A percentile compares a stretch with the other conserved stretches of the same genome.
Conservation (phyloP, 2,113 vertebrate species). For the Cisticola juncidis region DNA sequence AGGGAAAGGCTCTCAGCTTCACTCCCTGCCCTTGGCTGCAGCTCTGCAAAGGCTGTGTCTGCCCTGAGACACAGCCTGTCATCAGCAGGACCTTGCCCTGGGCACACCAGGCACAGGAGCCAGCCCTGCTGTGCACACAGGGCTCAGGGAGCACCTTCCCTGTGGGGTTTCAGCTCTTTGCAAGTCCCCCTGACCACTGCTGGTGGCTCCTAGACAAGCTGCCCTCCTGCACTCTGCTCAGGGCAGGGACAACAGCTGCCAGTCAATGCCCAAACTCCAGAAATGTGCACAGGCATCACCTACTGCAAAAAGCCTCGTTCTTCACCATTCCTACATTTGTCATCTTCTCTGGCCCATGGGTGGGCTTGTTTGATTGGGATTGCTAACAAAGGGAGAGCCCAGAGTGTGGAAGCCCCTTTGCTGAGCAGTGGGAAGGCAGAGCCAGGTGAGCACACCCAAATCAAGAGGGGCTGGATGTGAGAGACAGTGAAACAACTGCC, state of each 20-base stretch:
- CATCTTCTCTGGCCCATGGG: neutral
- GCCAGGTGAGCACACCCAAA: accelerated
- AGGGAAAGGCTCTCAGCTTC: neutral
- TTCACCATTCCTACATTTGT: neutral
- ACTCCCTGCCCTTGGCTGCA: accelerated
- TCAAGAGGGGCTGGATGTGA: accelerated
- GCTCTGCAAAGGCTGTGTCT: neutral
- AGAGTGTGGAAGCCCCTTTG: neutral
- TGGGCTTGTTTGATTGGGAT: accelerated
- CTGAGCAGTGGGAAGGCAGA: neutral
- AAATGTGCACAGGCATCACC: accelerated
- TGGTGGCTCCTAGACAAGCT: neutral
- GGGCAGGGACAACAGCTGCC: accelerated
- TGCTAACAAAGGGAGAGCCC: neutral
- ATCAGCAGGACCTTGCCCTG: accelerated
- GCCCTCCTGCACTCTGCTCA: accelerated
- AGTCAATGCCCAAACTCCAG: neutral
- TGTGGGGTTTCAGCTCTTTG: accelerated
- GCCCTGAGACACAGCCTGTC: neutral
- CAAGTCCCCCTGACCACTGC: accelerated
- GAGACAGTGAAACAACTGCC: neutral
- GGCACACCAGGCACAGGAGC: neutral
- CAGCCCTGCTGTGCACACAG: neutral
- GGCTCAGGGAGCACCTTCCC: neutral
- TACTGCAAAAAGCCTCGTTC: neutral